Base-by-base conservation (phyloP, 2,113 vertebrate genomes). In the Dolichallabes microphthalmus region DNA sequence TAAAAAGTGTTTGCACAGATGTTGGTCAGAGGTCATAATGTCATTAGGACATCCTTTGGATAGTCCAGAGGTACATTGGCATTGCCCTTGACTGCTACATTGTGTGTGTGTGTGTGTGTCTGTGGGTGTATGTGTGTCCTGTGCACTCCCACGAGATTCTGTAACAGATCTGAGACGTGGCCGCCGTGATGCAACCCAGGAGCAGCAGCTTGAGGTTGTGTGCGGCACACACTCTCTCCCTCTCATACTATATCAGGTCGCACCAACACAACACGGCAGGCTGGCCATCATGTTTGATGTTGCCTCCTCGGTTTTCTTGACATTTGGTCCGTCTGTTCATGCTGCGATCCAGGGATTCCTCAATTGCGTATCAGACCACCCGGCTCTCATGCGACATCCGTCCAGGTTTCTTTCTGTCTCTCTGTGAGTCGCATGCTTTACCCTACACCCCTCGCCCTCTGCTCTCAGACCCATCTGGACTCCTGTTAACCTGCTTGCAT, bases 381-480 rank as follows among this genome's bases (percentile, higher is more conserved):
- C 93, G 89, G 87, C 76, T 89, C 80, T 92, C 86, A 85, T 90
- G 89, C 87, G 89, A 92, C 91, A 91, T 78, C 88, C 81, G 11
- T 60, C 83, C 91, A 90, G 93, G 90, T 91, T 91, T 91, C 88
- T 77, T 86, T 89, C 90, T 92, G 63, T 80, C 58, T 93, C 88
- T 86, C 82, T 63, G 32, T 35, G 77, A 73, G 27, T 19, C 2
- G 11, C 85, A 91, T 91, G 92, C 92, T 92, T 94, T 91, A 9
- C 50, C 87, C 87, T 86, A 58, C 35, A 82, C 87, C 74, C 90
- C 90, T 90, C 89, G 90, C 74, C 91, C 92, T 89, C 90, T 89
- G 89, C 74, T 57, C 78, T 79, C 52, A 8, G 10, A 86, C 73
- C 94, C 94, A 94, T 94, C 94, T 94, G 94, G 93, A 94, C 92